phyloP scores from a whole-genome alignment of 2,888 invertebrate species.

The Abrostola triplasia region DNA sequence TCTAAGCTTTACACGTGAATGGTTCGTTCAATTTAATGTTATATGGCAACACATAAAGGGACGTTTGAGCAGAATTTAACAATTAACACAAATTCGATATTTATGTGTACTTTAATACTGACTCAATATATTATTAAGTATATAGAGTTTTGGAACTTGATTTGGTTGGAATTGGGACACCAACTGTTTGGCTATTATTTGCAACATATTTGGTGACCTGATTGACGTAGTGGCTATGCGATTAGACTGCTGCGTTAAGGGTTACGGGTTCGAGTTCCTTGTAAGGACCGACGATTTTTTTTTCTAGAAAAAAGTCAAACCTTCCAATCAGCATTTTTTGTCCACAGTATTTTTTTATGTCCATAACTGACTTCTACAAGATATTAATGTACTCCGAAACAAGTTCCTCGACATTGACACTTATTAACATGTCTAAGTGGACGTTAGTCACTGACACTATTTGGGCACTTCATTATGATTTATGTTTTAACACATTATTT shows the following conservation, averaged over 20 bases:
- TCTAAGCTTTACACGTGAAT: not conserved
- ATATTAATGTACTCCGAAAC: conserved; percentile 27
- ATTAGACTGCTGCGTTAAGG: too few relatives aligned
- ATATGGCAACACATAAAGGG: not conserved
- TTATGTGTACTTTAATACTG: too few relatives aligned
- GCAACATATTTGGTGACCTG: too few relatives aligned
- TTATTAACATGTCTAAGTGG: conserved; percentile 24
- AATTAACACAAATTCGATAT: too few relatives aligned
- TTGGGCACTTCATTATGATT: conserved; percentile 33
- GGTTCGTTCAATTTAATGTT: conserved; percentile 2
- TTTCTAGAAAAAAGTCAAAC: too few relatives aligned
- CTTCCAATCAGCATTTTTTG: not conserved
- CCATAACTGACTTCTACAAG: not conserved
- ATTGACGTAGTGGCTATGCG: too few relatives aligned
- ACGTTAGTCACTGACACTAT: conserved; percentile 8
- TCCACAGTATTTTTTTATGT: conserved; percentile 5
- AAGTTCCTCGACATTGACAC: conserved; percentile 25
- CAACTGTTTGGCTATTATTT: too few relatives aligned
- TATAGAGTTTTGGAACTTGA: too few relatives aligned
- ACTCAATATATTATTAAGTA: too few relatives aligned
- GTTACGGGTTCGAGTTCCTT: too few relatives aligned
- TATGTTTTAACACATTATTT: conserved; percentile 14
- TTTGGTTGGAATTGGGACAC: too few relatives aligned
- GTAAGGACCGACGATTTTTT: too few relatives aligned
- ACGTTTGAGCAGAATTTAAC: not conserved